phyloP scores from a whole-genome alignment of 2,888 invertebrate genomes.

The Eristalis arbustorum region DNA sequence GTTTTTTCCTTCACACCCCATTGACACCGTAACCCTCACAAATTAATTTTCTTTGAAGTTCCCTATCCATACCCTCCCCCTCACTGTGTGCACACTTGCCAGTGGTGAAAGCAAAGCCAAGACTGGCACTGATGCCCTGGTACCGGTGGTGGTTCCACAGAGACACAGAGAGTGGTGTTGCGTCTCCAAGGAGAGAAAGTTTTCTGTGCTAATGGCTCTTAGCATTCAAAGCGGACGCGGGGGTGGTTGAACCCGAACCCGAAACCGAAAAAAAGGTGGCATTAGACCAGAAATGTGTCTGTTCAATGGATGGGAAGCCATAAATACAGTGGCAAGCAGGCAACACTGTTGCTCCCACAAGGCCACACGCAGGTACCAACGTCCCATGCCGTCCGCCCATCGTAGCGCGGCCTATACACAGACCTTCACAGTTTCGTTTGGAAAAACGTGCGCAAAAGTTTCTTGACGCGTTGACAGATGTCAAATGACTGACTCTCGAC shows the following conservation, averaged over 20 bases:
- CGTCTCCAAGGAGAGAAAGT: conserved; percentile 30
- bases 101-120: background rate
- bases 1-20: conserved; percentile 61
- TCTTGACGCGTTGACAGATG: conserved; percentile 50
- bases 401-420: no score
- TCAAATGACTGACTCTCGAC: conserved; percentile 40
- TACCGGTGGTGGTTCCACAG: background rate
- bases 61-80: background rate
- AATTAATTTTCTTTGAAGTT: conserved; percentile 70
- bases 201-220: conserved; percentile 59
- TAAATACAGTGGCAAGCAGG: conserved; percentile 40
- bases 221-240: conserved; percentile 54
- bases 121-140: background rate
- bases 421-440: background rate
- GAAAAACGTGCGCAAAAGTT: conserved; percentile 37
- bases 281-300: background rate
- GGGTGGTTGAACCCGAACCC: background rate
- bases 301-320: conserved; percentile 40
- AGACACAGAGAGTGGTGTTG: background rate
- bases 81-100: background rate
- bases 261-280: background rate
- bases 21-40: conserved; percentile 68
- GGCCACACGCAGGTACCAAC: background rate
- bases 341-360: conserved; percentile 27
- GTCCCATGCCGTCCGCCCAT: no score